Base-by-base conservation (phyloP, 2,888 invertebrate species). In the Tineola bisselliella region DNA sequence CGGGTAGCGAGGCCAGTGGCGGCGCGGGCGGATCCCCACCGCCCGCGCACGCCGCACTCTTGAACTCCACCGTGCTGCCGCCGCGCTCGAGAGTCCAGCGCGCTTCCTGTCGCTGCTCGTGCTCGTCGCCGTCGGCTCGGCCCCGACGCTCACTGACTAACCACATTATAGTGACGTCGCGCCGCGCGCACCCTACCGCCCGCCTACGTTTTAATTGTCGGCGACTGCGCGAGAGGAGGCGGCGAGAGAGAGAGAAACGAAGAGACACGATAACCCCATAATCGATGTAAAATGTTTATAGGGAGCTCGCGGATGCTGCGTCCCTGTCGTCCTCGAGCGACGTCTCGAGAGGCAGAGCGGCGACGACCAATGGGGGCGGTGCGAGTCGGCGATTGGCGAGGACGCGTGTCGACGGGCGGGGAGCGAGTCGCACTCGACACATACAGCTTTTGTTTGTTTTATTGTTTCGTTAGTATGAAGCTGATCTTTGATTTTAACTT, bases 1-100 rank as follows among this genome's bases (percentile, higher is more conserved):
- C 90, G 68, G 88, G 89, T 70, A 90, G 88, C 71, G 87, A 88
- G 73, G 88, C 84, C 70, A 88, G 90, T 71, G 84, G 81, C 80
- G 81, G 83, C 83, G 81, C 84, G 81, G 82, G 83, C 66, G 80
- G 81, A 78, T 84, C 84, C 52, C 70, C 76, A 84, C 87, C 88
- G 84, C 84, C 86, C 88, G 81, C 88, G 87, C 87, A 92, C 89
- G 91, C 91, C 79, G 90, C 90, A 87, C 91, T 91, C 89, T 92
- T 93, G 92, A 92, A 93, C 91, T 91, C 94, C 93, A 91, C 93
- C 91, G 91, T 92, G 92, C 90, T 87, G 92, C 90, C 88, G 90
- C 81, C 81, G 79, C 78, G 71, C 73, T 61, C 66, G 80, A 81
- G 74, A 77, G 81, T 79, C 81, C 75, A 69, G 59, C 60, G 81